Evolutionary conservation across 2,888 invertebrate species (phyloP).

Genomic region (Sceliomorpha sp.): DNA sequence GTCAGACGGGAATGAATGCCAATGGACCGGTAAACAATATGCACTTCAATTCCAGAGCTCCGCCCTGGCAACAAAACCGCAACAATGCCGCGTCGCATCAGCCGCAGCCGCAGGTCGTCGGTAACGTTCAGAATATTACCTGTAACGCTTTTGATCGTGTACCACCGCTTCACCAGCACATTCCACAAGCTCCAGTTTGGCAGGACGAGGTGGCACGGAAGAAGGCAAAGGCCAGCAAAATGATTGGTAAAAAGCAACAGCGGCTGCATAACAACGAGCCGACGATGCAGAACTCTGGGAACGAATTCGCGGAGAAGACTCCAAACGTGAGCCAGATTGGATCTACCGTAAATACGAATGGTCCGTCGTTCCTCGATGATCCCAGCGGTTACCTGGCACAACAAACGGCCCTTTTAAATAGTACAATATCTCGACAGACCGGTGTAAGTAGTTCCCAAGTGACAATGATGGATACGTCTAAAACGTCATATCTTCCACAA

Average conservation of each 20-base stretch:
- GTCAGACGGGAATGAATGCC: constrained; percentile 66
- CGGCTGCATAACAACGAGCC: constrained; percentile 70
- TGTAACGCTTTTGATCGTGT: constrained; percentile 86
- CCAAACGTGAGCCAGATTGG: constrained; percentile 66
- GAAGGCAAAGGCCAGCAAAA: constrained; percentile 83
- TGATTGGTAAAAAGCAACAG: constrained; percentile 80
- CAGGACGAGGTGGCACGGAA: constrained; percentile 83
- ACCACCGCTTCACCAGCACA: constrained; percentile 87
- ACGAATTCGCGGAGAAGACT: constrained; percentile 71
- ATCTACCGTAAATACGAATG: constrained; percentile 73
- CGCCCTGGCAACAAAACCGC: constrained; percentile 83
- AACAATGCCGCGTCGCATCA: constrained; percentile 62
- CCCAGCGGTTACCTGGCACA: constrained; percentile 95
- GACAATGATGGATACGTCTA: constrained; percentile 63
- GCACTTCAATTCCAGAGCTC: constrained; percentile 80
- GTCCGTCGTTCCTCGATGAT: constrained; percentile 93
- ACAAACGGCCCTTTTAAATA: constrained; percentile 92
- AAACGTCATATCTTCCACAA: constrained; percentile 72
- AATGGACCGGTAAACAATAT: constrained; percentile 67
- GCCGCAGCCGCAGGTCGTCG: constrained; percentile 51
- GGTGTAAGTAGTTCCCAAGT: constrained; percentile 78
- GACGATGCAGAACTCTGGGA: constrained; percentile 65
- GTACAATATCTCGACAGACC: constrained; percentile 87
- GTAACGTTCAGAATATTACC: constrained; percentile 74
- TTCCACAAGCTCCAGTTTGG: constrained; percentile 82